Evolutionary conservation across 2,888 invertebrate genomes (phyloP).

Genomic region (Byasa hedistus): DNA sequence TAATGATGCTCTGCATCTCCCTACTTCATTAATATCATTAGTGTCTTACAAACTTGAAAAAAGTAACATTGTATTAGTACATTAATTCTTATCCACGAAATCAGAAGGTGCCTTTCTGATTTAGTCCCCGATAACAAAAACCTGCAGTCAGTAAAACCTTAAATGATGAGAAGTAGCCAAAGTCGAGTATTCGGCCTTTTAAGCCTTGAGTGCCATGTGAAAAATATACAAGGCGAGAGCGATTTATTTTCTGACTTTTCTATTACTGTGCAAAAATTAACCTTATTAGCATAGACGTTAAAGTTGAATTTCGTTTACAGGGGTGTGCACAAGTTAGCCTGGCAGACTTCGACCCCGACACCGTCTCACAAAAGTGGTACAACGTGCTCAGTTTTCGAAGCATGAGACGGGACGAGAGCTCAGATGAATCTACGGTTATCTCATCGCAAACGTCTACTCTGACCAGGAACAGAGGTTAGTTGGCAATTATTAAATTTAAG

Average conservation of each 20-base stretch:
- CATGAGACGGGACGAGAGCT: constrained; percentile 90
- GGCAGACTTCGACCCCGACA: constrained; percentile 94
- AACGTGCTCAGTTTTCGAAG: constrained; percentile 88
- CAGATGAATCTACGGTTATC: constrained; percentile 97
- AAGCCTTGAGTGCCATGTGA: constrained; percentile 76
- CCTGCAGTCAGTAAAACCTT: not conserved
- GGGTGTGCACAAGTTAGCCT: constrained; percentile 97
- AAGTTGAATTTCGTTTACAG: constrained; percentile 71
- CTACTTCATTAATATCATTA: not conserved
- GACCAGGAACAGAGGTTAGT: constrained; percentile 89
- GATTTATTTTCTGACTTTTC: constrained; percentile 55
- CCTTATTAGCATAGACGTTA: constrained; percentile 14
- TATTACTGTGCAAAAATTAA: not conserved
- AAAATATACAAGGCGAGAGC: constrained; percentile 68
- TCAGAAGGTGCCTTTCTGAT: too few species aligned
- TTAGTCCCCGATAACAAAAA: too few species aligned
- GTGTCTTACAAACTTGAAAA: not conserved
- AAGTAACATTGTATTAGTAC: too few species aligned
- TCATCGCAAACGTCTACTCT: constrained; percentile 97
- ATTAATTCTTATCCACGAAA: too few species aligned
- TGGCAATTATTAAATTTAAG: too few species aligned
- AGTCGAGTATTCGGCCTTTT: constrained; percentile 72
- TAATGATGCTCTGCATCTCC: not conserved
- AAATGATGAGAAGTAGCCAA: constrained; percentile 77
- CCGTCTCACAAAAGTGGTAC: constrained; percentile 93